These are phyloP conservation scores for Mus caroli DNA, from an alignment of 2,797 vertebrate species.

Conservation along the genomic window DNA sequence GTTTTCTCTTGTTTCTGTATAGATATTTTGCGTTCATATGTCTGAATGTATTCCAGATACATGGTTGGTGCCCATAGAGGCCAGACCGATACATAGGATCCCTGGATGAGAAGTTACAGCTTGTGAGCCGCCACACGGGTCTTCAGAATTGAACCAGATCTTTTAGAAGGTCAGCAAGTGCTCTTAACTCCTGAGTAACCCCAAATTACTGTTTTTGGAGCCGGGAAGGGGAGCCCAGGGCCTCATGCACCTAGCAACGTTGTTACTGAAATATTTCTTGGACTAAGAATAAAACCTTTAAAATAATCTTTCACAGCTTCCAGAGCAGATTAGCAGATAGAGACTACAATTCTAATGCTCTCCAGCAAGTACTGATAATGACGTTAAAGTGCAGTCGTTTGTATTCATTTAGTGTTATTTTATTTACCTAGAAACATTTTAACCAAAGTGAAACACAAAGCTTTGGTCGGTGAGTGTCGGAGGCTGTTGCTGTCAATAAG, in stretches of 20 bases:
- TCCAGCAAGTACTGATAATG: conserved; percentile 32
- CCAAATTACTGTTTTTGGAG: not conserved
- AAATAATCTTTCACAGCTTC: conserved; percentile 13
- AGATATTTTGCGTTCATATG: not conserved
- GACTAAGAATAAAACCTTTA: conserved; percentile 32
- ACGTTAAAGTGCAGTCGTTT: conserved; percentile 38
- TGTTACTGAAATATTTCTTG: not conserved
- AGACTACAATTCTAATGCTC: conserved; percentile 27
- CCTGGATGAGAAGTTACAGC: not conserved
- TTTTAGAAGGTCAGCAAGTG: too few species aligned
- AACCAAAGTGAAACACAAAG: not conserved
- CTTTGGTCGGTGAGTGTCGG: not conserved
- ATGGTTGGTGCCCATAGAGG: not conserved
- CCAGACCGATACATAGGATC: not conserved
- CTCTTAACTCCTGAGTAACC: too few species aligned
- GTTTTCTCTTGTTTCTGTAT: not conserved
- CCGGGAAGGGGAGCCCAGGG: not conserved
- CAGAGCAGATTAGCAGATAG: conserved; percentile 38
- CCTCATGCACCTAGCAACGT: not conserved
- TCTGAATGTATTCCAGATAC: too few species aligned
- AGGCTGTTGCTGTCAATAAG: not conserved
- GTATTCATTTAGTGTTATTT: not conserved
- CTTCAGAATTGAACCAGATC: not conserved
- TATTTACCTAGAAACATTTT: conserved; percentile 8
- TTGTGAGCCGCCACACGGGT: not conserved